These are phyloP conservation scores for Aculops lycopersici DNA, from an alignment of 1,140 invertebrate genomes.

Conservation along the genomic window DNA sequence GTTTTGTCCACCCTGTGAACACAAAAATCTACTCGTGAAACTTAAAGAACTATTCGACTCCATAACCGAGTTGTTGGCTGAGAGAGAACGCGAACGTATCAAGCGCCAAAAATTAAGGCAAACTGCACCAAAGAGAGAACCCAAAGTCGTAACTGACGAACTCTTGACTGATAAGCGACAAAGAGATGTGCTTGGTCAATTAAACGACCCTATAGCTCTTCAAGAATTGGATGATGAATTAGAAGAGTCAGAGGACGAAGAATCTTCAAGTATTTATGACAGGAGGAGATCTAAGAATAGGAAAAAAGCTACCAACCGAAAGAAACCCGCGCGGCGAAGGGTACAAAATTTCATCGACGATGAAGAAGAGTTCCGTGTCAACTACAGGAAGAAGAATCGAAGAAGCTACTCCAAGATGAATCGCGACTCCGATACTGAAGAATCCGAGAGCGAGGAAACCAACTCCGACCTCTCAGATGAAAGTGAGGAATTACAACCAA, in stretches of 20 bases:
- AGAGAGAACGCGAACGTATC: constrained; percentile 25
- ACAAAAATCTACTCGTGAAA: constrained; percentile 34
- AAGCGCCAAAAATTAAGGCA: neutral
- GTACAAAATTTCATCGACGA: constrained; percentile 1
- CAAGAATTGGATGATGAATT: neutral
- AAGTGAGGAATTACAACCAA: neutral
- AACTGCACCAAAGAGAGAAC: neutral
- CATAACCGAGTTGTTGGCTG: constrained; percentile 20
- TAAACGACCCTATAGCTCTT: constrained; percentile 1
- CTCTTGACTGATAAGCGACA: neutral
- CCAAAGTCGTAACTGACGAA: neutral
- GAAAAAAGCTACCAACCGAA: constrained; percentile 24
- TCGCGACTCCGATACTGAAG: neutral
- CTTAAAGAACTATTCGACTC: constrained; percentile 23
- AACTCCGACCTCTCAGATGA: neutral
- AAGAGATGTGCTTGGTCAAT: neutral
- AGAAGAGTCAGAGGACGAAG: neutral
- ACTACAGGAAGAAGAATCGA: constrained; percentile 3
- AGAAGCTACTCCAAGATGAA: neutral
- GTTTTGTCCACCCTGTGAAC: constrained; percentile 82
- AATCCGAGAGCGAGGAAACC: neutral
- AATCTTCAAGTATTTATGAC: neutral
- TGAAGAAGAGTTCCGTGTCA: no score
- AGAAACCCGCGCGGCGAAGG: constrained; percentile 3
- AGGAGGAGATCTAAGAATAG: constrained; percentile 21